These are phyloP conservation scores for Azorinus chamasolen DNA, from an alignment of 2,888 invertebrate species.

Conservation along the genomic window DNA sequence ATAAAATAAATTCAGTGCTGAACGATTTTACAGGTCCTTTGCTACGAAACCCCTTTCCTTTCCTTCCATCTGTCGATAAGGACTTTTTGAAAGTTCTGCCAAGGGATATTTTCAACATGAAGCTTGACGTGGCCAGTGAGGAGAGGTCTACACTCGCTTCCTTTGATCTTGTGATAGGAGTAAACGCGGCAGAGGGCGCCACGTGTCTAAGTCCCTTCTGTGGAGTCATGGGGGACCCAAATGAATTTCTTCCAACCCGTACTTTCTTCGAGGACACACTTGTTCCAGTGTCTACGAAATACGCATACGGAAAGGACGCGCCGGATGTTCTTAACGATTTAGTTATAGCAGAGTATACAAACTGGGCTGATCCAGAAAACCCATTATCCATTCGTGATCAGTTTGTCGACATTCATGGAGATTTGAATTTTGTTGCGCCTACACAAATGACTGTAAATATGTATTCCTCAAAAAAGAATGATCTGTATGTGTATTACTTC, in stretches of 20 bases:
- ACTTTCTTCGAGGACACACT: not conserved
- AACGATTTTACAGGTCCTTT: constrained; percentile 1
- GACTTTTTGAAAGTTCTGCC: constrained; percentile 7
- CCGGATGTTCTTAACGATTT: not conserved
- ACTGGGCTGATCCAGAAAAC: constrained; percentile 16
- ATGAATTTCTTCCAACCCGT: constrained; percentile 83
- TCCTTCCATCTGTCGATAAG: constrained; percentile 5
- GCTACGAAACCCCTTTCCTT: not conserved
- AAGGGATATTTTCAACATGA: not conserved
- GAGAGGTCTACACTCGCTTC: not conserved
- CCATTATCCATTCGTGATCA: not conserved
- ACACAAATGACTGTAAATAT: too few relatives aligned
- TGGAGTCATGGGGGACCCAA: constrained; percentile 94
- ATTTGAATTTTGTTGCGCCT: not conserved
- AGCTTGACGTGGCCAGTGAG: not conserved
- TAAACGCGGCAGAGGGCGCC: constrained; percentile 96
- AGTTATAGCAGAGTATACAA: constrained; percentile 9
- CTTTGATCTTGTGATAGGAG: constrained; percentile 90
- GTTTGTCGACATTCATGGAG: not conserved
- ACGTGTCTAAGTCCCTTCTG: constrained; percentile 83
- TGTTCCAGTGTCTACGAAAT: not conserved
- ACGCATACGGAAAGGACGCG: not conserved
- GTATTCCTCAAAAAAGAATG: too few relatives aligned
- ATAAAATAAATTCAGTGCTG: not conserved
- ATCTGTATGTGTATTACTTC: too few relatives aligned